Evolutionary conservation across 2,797 vertebrate genomes (phyloP).

Genomic region (Hylomyscus alleni): DNA sequence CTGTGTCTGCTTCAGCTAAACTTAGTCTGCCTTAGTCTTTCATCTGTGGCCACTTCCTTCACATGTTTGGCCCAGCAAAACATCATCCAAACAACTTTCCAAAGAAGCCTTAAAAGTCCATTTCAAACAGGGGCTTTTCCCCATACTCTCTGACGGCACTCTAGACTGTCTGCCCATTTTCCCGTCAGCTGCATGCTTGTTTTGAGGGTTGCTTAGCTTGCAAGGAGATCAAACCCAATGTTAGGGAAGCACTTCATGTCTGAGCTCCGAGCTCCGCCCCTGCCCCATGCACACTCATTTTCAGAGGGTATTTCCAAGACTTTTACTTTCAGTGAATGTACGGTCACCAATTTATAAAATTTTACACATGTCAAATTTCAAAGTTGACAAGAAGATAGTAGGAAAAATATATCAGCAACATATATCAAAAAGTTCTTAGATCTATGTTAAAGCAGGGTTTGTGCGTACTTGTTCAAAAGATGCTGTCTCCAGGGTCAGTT

Average conservation of each 20-base stretch:
- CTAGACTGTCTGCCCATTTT: not conserved
- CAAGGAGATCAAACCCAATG: not conserved
- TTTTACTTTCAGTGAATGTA: slow-evolving; percentile 16
- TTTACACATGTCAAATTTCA: not conserved
- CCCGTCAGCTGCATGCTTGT: not conserved
- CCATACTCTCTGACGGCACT: not conserved
- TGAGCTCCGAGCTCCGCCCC: fast-evolving
- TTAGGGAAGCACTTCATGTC: not conserved
- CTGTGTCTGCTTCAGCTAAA: not conserved
- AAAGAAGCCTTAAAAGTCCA: not conserved
- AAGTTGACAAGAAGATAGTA: slow-evolving; percentile 2
- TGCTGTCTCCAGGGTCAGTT: not conserved
- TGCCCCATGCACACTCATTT: not conserved
- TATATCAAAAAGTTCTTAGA: not conserved
- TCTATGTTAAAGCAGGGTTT: not conserved
- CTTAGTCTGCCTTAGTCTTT: no score
- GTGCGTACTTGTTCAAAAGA: not conserved
- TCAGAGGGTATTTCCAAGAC: slow-evolving; percentile 27
- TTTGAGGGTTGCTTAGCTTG: not conserved
- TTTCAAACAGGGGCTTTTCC: not conserved
- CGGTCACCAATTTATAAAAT: slow-evolving; percentile 33
- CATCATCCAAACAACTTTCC: not conserved
- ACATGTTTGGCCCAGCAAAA: not conserved
- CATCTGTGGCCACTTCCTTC: not conserved
- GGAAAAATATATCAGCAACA: slow-evolving; percentile 1